phyloP scores from a whole-genome alignment of 2,888 invertebrate genomes.

The Troides oblongomaculatus region DNA sequence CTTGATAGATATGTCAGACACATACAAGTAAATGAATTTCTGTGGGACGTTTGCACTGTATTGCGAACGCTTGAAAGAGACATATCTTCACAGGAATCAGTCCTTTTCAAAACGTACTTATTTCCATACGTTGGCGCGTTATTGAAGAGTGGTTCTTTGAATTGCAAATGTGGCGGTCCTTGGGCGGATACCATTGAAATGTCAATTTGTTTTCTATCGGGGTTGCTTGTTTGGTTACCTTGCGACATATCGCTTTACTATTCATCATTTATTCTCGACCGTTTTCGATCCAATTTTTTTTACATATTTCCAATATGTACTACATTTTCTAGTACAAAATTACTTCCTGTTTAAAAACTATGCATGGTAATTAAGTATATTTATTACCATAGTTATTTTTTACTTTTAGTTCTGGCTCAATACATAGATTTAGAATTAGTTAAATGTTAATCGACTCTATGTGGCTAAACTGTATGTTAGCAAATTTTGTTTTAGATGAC shows the following conservation, averaged over 20 bases:
- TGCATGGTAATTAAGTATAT: too few relatives aligned
- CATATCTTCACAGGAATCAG: conserved; percentile 62
- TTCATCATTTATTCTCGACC: conserved; percentile 45
- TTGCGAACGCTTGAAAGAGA: conserved; percentile 32
- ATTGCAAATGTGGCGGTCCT: conserved; percentile 73
- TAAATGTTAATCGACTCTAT: too few relatives aligned
- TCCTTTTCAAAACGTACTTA: conserved; percentile 70
- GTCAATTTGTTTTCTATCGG: conserved; percentile 79
- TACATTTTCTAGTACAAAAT: too few relatives aligned
- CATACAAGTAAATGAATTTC: conserved; percentile 2
- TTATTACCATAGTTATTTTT: too few relatives aligned
- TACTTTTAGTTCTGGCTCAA: neutral
- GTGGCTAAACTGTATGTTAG: too few relatives aligned
- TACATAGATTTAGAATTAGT: neutral
- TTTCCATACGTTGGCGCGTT: conserved; percentile 71
- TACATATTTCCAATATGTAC: conserved; percentile 1
- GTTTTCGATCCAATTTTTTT: conserved; percentile 34
- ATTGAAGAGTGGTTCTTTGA: conserved; percentile 74
- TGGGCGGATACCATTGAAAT: conserved; percentile 71
- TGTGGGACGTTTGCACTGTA: conserved; percentile 17
- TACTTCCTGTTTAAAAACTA: too few relatives aligned
- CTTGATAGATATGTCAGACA: conserved; percentile 5
- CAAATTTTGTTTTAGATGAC: too few relatives aligned
- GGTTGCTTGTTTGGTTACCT: conserved; percentile 55
- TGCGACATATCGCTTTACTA: conserved; percentile 57